Evolutionary conservation across 2,888 invertebrate genomes (phyloP).

Genomic region (Torymus auratus): DNA sequence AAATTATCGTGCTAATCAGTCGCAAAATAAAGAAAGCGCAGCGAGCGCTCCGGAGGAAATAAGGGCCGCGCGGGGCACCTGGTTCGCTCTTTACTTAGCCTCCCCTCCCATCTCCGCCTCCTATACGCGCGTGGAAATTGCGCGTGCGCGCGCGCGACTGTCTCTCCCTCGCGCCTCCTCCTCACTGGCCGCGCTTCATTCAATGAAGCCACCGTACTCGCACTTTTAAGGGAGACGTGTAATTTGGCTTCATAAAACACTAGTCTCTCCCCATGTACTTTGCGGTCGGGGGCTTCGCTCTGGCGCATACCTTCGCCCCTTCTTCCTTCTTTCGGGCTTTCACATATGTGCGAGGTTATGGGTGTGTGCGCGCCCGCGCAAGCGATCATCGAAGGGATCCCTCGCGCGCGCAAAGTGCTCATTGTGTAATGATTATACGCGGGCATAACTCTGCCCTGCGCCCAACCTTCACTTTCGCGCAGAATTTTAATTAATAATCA

Average conservation of each 20-base stretch:
- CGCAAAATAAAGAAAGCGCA: constrained; percentile 32
- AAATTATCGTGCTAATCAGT: constrained; percentile 45
- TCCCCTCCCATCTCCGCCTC: neutral
- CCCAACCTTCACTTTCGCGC: constrained; percentile 39
- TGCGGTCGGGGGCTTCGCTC: constrained; percentile 48
- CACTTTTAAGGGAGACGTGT: constrained; percentile 59
- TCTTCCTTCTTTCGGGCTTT: neutral
- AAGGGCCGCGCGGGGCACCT: neutral
- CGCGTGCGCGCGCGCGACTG: constrained; percentile 9
- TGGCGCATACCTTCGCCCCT: neutral
- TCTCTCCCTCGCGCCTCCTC: constrained; percentile 10
- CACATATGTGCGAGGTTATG: neutral
- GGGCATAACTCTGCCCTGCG: constrained; percentile 18
- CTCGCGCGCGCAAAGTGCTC: constrained; percentile 12
- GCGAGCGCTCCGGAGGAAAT: constrained; percentile 1
- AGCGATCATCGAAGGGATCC: constrained; percentile 11
- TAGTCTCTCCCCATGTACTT: constrained; percentile 51
- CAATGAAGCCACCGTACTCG: constrained; percentile 59
- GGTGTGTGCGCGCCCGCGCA: neutral
- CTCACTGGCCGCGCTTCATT: constrained; percentile 37
- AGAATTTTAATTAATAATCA: constrained; percentile 55
- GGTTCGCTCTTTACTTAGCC: constrained; percentile 3
- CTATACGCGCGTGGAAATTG: constrained; percentile 23
- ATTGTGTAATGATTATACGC: constrained; percentile 36
- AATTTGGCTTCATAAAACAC: constrained; percentile 60